Conservation (phyloP, 2,797 vertebrate genomes). For the Huso huso region DNA sequence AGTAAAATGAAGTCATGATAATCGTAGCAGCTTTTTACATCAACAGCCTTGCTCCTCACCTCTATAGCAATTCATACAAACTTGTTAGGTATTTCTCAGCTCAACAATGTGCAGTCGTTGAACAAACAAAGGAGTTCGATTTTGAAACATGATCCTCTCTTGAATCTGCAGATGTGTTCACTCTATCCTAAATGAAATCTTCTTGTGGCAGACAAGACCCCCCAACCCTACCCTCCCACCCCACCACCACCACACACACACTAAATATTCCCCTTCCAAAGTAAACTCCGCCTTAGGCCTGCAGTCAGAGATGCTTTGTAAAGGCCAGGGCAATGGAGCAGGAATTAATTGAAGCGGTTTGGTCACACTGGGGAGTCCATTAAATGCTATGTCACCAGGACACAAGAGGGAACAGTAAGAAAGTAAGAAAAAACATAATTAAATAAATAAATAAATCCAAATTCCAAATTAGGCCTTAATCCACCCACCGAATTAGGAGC, state of each 20-base stretch:
- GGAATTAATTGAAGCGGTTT: constrained; percentile 70
- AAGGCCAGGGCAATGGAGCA: constrained; percentile 56
- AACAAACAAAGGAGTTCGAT: no score
- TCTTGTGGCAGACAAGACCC: background rate
- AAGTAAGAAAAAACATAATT: no score
- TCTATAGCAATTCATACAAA: no score
- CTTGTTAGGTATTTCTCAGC: no score
- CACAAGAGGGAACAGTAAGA: constrained; percentile 50
- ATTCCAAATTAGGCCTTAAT: no score
- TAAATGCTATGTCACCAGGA: constrained; percentile 64
- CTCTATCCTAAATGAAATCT: background rate
- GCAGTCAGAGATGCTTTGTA: constrained; percentile 45
- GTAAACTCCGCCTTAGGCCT: constrained; percentile 18
- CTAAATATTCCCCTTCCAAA: background rate
- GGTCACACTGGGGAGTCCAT: constrained; percentile 64
- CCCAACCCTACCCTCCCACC: background rate
- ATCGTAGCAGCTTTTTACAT: no score
- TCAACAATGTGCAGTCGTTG: no score
- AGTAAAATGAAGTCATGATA: no score
- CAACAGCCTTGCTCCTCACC: no score
- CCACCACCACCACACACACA: background rate
- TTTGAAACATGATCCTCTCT: no score
- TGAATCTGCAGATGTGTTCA: no score
- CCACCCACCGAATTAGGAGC: background rate
- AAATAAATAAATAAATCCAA: no score